Evolutionary conservation across 2,888 invertebrate species (phyloP).

Genomic region (Brenthis ino): DNA sequence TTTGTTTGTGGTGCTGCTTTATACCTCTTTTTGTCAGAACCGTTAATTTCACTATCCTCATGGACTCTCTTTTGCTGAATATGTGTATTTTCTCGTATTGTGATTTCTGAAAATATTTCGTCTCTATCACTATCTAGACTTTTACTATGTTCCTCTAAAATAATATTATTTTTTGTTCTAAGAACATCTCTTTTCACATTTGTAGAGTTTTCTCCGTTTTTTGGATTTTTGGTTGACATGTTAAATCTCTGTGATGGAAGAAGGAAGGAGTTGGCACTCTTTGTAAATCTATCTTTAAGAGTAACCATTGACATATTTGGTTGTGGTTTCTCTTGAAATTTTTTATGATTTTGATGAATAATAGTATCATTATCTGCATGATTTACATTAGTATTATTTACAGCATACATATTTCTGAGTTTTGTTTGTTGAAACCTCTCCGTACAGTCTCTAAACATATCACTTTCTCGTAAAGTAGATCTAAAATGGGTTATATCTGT

Average conservation of each 20-base stretch:
- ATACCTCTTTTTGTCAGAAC: conserved; percentile 29
- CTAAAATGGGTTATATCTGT: conserved; percentile 47
- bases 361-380: not conserved
- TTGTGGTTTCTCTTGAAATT: conserved; percentile 20
- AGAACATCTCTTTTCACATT: not conserved
- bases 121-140: conserved; percentile 30
- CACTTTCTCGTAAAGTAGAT: conserved; percentile 47
- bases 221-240: conserved; percentile 40
- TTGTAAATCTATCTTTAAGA: conserved; percentile 60
- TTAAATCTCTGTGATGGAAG: conserved; percentile 66
- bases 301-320: conserved; percentile 35
- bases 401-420: conserved; percentile 49
- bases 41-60: conserved; percentile 25
- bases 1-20: conserved; percentile 21
- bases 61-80: conserved; percentile 23
- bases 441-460: conserved; percentile 51
- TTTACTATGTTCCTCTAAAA: conserved; percentile 3
- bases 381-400: conserved; percentile 32
- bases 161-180: conserved; percentile 9
- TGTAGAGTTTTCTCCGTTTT: not conserved
- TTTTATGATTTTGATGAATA: conserved; percentile 20
- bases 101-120: conserved; percentile 36
- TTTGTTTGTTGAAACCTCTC: conserved; percentile 50
- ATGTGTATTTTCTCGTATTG: conserved; percentile 18
- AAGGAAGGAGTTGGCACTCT: conserved; percentile 46